Evolutionary conservation across 1,140 invertebrate species (phyloP), one percentile per base, ranked within the genome.

Genomic region (Calephelis nemesis): DNA sequence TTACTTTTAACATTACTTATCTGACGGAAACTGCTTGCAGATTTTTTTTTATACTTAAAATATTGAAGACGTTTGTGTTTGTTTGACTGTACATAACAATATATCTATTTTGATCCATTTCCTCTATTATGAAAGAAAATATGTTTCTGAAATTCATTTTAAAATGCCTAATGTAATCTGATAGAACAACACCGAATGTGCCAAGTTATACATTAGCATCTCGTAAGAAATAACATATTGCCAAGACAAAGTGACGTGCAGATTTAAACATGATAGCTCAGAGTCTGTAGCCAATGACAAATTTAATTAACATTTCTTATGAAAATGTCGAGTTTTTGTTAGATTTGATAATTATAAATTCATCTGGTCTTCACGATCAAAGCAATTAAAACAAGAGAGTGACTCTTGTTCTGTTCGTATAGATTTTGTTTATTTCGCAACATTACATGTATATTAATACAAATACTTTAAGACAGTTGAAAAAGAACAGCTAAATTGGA

Each of bases 131-230:
- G 7, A 45, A 7, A 7, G 48, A 54, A 30, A 30, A 15, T 54
- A 54, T 30, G 6, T 9, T 42, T 45, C 13, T 15, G n/a, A 54
- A 45, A 52, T 58, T 62, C 62, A 62, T 62, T 47, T 11, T 30
- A 62, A 62, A 40, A 47, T 15, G 30, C 13, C 45, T 60, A 58
- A 8, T 9, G 10, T 45, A n/a, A 47, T 47, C 30, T 63, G 63
- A 63, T 58, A 47, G 52, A 66, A 47, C 39, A 58, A 13, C 47
- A 66, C 19, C 47, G 39, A 68, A 67, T 68, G 45, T 74, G 77
- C 77, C 74, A 74, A 79, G 69, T 69, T 72, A 72, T 71, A 71
- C 81, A 87, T 85, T 86, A 86, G 73, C 77, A 81, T 83, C 77
- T 82, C 78, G 80, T 84, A 82, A 71, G 67, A 75, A 77, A 79